A percentile compares a stretch with the other conserved stretches of the same genome.
Conservation (phyloP, 2,888 invertebrate genomes). For the Melipona bicolor region DNA sequence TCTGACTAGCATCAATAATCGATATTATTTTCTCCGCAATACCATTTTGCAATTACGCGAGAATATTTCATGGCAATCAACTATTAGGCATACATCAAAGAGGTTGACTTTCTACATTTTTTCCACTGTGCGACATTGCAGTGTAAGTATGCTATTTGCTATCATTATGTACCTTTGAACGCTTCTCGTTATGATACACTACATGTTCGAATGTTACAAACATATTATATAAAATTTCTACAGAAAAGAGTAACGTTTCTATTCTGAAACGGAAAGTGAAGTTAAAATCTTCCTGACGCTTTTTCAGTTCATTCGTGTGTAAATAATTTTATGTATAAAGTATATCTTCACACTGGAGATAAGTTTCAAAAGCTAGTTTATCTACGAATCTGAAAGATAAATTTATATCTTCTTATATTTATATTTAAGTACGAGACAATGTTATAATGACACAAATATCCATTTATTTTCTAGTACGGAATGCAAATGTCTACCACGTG, state of each 20-base stretch:
- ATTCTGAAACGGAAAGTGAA: not conserved
- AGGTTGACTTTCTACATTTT: conserved; percentile 48
- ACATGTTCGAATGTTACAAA: not conserved
- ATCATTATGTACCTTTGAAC: not conserved
- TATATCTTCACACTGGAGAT: not conserved
- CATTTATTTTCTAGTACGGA: not conserved
- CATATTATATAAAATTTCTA: not conserved
- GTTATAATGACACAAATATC: not conserved
- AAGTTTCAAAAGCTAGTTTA: not conserved
- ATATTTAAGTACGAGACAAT: not conserved
- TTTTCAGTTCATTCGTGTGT: too few species aligned
- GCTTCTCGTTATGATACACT: not conserved
- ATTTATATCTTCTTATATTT: not conserved
- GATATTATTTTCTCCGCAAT: conserved; percentile 11
- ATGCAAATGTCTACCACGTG: not conserved
- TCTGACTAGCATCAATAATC: conserved; percentile 12
- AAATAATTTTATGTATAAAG: not conserved
- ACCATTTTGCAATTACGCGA: conserved; percentile 24
- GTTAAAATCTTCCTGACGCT: not conserved
- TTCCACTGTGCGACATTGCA: conserved; percentile 30
- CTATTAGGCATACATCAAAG: conserved; percentile 28
- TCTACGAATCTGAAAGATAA: not conserved
- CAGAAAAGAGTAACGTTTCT: not conserved
- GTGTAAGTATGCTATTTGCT: not conserved
- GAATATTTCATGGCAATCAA: conserved; percentile 48